Evolutionary conservation across 2,797 vertebrate genomes (phyloP).

Genomic region (Pelochelys cantorii): DNA sequence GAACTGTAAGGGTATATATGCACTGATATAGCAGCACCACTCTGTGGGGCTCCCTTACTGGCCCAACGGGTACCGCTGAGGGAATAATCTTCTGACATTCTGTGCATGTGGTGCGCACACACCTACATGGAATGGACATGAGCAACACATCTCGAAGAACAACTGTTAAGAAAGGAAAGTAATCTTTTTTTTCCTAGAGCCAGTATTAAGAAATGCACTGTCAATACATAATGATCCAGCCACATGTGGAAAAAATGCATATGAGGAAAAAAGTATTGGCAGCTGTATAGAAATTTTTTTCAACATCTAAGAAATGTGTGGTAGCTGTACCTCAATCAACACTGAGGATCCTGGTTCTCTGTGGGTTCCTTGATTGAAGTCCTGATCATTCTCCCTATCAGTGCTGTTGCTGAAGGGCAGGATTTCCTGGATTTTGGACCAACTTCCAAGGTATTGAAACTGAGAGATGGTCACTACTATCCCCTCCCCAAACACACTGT

Average conservation of each 20-base stretch:
- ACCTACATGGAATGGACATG: too few relatives aligned
- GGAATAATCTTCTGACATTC: too few relatives aligned
- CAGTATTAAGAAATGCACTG: slow-evolving; percentile 60
- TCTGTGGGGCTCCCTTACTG: too few relatives aligned
- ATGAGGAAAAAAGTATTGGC: slow-evolving; percentile 28
- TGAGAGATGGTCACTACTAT: neutral
- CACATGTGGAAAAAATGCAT: slow-evolving; percentile 34
- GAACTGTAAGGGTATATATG: too few relatives aligned
- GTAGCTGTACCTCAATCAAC: slow-evolving; percentile 19
- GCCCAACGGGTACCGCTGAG: too few relatives aligned
- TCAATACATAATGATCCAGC: neutral
- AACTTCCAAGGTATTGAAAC: neutral
- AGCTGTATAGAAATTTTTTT: slow-evolving; percentile 39
- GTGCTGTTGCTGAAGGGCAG: neutral
- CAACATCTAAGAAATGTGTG: neutral
- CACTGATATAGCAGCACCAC: too few relatives aligned
- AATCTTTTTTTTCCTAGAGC: slow-evolving; percentile 13
- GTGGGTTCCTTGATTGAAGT: neutral
- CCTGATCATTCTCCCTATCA: neutral
- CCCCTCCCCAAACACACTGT: fast-evolving
- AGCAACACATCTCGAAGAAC: too few relatives aligned
- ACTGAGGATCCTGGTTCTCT: neutral
- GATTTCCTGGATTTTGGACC: neutral
- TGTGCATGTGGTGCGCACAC: too few relatives aligned
- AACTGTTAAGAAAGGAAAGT: too few relatives aligned